A percentile compares a stretch with the other conserved stretches of the same genome.
Evolutionary conservation across 2,113 vertebrate genomes (phyloP).

Genomic region (Meles meles): DNA sequence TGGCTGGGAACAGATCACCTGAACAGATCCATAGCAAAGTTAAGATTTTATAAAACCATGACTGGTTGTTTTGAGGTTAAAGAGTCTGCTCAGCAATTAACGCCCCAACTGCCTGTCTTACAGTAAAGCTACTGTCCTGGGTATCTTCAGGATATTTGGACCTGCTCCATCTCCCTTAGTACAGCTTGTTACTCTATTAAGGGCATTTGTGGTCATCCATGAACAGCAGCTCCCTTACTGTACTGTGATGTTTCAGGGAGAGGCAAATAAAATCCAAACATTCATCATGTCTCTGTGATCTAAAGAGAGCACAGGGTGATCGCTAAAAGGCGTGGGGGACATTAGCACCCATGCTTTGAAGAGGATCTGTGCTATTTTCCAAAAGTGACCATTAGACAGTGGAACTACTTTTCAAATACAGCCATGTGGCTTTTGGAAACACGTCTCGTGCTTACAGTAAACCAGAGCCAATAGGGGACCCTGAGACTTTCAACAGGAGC

Average conservation of each 20-base stretch:
- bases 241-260: conserved; percentile 7
- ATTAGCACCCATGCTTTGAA: background rate
- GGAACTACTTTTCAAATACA: conserved; percentile 13
- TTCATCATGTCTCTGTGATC: background rate
- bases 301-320: background rate
- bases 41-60: conserved; percentile 26
- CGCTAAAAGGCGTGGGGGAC: background rate
- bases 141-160: background rate
- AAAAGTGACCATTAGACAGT: background rate
- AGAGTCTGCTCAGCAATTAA: background rate
- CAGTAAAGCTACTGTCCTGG: conserved; percentile 3
- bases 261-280: conserved; percentile 10
- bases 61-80: background rate
- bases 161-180: background rate
- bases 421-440: conserved; percentile 1
- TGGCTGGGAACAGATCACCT: background rate
- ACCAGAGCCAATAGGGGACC: background rate
- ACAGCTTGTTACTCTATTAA: conserved; percentile 24
- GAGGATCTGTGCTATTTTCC: background rate
- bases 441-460: background rate
- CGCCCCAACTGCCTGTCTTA: background rate
- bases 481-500: background rate
- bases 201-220: background rate
- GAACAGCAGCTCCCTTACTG: conserved; percentile 44
- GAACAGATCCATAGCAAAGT: background rate